Base-by-base conservation (phyloP, 2,888 invertebrate genomes). In the Molorchus minor region DNA sequence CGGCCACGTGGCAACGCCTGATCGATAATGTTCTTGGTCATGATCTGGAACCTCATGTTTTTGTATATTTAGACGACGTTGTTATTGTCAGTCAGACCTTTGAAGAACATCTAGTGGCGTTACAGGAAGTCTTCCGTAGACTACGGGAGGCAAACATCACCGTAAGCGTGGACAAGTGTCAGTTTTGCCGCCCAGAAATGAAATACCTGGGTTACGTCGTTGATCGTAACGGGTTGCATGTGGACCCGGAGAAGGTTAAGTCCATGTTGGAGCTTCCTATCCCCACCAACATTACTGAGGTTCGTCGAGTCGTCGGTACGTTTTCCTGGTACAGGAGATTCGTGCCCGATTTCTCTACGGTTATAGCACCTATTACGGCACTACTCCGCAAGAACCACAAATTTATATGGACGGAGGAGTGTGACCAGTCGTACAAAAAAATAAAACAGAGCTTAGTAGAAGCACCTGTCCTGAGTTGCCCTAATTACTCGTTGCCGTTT, bases 1-100 rank as follows among this genome's bases (percentile, higher is more conserved):
- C 73, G 0, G 70, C 72, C 0, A 70, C 70, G 1, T 74, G 68
- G 47, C 71, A 72, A 40, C 54, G 68, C 0, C 41, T 72, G 1
- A 61, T 73, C 0, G 71, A 72, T 40, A 30, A 47, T 0, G 56
- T 71, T 0, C 25, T 74, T 0, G 69, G 70, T 1, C 56, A 61
- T 1, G 68, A 71, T 8, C 38, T 69, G 10, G 65, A 68, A 30
- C 67, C 68, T 10, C 19, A 68, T 35, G 61, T 63, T 2, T 71
- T n/a, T n/a, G n/a, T n/a, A n/a, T n/a, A n/a, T n/a, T n/a, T n/a
- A n/a, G n/a, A n/a, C 29, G 72, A 73, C 36, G 61, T 72, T 8
- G 65, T 74, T 4, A 60, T 73, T 0, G 55, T 56, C 1, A 68
- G 55, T 12, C n/a, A 20, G 35, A 65, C 54, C 0, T 71, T 72